These are phyloP conservation scores for Seira sanloemensis DNA, from an alignment of 2,888 invertebrate species.

Conservation along the genomic window DNA sequence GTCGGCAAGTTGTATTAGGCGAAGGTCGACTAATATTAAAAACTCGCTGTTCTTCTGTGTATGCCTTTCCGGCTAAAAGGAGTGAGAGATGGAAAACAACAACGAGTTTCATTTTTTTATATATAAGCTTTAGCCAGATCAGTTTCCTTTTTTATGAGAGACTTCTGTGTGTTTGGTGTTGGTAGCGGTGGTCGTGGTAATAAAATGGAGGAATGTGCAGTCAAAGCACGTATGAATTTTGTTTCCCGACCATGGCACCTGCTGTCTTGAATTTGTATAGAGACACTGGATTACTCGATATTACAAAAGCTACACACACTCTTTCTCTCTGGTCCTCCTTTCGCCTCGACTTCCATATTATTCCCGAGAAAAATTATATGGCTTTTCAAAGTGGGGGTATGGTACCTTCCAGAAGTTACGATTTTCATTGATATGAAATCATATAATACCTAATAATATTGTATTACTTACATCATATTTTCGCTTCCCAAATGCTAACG, in stretches of 20 bases:
- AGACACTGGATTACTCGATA: slow-evolving; percentile 61
- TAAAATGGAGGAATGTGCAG: slow-evolving; percentile 69
- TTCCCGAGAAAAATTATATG: slow-evolving; percentile 11
- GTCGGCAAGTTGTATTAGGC: slow-evolving; percentile 1
- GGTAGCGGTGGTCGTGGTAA: slow-evolving; percentile 38
- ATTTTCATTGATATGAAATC: slow-evolving; percentile 16
- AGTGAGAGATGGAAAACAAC: slow-evolving; percentile 31
- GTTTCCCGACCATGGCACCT: slow-evolving; percentile 74
- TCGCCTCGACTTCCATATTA: background rate
- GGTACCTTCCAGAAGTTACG: slow-evolving; percentile 13
- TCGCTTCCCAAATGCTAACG: slow-evolving; percentile 23
- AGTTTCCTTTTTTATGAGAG: slow-evolving; percentile 19
- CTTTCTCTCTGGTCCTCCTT: slow-evolving; percentile 1
- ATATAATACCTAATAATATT: slow-evolving; percentile 15
- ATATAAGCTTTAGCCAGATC: slow-evolving; percentile 25
- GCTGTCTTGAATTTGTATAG: slow-evolving; percentile 71
- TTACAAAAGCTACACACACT: slow-evolving; percentile 24
- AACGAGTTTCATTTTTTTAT: slow-evolving; percentile 21
- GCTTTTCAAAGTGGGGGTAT: background rate
- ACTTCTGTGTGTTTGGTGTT: slow-evolving; percentile 6
- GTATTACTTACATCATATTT: slow-evolving; percentile 17
- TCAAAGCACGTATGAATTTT: slow-evolving; percentile 73
- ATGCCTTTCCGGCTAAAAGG: background rate
- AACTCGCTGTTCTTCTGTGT: slow-evolving; percentile 2
- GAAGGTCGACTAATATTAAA: slow-evolving; percentile 41